These are phyloP conservation scores for Dichetophora obliterata DNA, from an alignment of 2,888 invertebrate species.

Conservation along the genomic window DNA sequence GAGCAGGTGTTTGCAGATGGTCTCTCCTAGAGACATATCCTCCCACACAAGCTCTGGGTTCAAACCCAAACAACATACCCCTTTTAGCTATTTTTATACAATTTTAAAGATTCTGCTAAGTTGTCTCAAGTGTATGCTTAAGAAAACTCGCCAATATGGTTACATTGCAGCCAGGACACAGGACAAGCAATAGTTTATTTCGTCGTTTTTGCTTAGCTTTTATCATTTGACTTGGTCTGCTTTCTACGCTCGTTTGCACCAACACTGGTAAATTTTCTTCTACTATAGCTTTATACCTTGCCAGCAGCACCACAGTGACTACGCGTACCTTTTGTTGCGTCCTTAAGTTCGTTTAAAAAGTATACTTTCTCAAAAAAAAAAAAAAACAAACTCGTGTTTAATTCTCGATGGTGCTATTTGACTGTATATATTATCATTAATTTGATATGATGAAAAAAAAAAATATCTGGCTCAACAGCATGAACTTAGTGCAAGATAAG, in stretches of 20 bases:
- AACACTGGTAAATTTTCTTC: too few species aligned
- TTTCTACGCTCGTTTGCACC: neutral
- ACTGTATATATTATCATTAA: conserved; percentile 57
- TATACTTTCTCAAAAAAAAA: neutral
- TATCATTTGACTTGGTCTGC: neutral
- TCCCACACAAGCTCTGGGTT: neutral
- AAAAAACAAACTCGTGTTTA: conserved; percentile 44
- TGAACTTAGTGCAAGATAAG: neutral
- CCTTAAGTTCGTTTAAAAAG: neutral
- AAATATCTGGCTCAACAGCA: neutral
- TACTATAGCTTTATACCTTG: neutral
- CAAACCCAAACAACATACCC: neutral
- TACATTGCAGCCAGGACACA: neutral
- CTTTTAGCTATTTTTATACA: neutral
- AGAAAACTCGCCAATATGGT: neutral
- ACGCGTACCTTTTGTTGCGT: neutral
- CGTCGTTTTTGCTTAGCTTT: neutral
- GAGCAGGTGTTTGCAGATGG: neutral
- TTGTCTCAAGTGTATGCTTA: conserved; percentile 20
- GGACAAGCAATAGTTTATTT: too few species aligned
- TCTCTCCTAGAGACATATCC: neutral
- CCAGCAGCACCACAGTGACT: neutral
- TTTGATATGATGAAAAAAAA: conserved; percentile 49
- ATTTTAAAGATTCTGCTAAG: conserved; percentile 19
- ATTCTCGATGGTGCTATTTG: conserved; percentile 56